Conservation (phyloP, 2,888 invertebrate species). For the Caenorhabditis parvicauda region DNA sequence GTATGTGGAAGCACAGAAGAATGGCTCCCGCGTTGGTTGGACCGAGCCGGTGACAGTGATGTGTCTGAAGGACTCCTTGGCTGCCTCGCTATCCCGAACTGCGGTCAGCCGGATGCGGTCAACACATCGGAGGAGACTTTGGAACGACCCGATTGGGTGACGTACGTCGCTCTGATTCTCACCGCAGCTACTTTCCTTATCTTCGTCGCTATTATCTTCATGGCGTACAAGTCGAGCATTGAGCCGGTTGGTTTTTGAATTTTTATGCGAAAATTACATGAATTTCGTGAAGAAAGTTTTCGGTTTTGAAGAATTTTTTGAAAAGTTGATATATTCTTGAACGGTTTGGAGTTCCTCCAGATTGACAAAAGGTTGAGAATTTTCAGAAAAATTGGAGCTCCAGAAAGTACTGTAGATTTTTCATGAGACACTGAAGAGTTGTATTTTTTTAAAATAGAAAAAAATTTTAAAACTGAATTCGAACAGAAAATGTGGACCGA, state of each 20-base stretch:
- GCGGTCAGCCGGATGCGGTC: conserved; percentile 8
- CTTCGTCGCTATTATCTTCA: conserved; percentile 46
- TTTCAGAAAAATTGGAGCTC: too few relatives aligned
- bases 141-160: conserved; percentile 49
- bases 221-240: conserved; percentile 45
- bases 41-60: conserved; percentile 40
- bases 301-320: neutral
- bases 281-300: neutral
- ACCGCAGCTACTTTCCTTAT: conserved; percentile 51
- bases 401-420: too few relatives aligned
- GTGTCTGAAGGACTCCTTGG: conserved; percentile 37
- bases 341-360: too few relatives aligned
- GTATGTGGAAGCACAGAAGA: conserved; percentile 47
- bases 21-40: conserved; percentile 58
- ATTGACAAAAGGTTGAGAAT: too few relatives aligned
- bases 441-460: too few relatives aligned
- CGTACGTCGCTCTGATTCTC: conserved; percentile 52
- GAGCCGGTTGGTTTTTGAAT: neutral
- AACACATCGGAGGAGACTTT: conserved; percentile 12
- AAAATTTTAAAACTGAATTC: too few relatives aligned
- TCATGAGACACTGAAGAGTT: too few relatives aligned
- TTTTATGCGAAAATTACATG: neutral
- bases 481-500: too few relatives aligned
- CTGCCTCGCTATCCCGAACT: conserved; percentile 29
- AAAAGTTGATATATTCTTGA: neutral